Percentiles rank a stretch among this genome's conserved stretches.
Conservation (phyloP, 2,797 vertebrate genomes). For the Hydrophis major region DNA sequence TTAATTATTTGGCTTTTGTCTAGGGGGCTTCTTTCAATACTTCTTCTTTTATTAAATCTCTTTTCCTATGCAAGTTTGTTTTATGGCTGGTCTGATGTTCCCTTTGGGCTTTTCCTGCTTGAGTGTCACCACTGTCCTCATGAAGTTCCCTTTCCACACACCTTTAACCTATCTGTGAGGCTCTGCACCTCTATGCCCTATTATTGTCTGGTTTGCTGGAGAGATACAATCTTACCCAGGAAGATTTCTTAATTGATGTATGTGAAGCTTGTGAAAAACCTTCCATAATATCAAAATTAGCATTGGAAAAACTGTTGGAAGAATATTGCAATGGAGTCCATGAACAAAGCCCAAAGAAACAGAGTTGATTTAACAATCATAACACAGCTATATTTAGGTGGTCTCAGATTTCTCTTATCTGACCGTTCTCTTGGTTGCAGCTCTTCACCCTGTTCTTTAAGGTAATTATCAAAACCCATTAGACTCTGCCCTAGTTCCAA, state of each 20-base stretch:
- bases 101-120: no score
- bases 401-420: not conserved
- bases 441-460: not conserved
- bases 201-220: not conserved
- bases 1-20: no score
- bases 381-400: not conserved
- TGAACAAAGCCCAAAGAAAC: not conserved
- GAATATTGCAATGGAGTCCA: not conserved
- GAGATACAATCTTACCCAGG: not conserved
- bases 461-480: not conserved
- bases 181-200: not conserved
- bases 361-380: not conserved
- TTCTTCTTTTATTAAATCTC: no score
- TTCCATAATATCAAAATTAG: not conserved
- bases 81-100: no score
- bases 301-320: not conserved
- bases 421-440: not conserved
- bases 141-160: no score
- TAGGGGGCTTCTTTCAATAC: no score
- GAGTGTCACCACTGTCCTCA: no score
- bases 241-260: not conserved
- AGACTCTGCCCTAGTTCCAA: not conserved
- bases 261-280: not conserved
- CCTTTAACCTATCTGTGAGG: not conserved
- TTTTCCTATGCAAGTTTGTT: no score